Evolutionary conservation across 2,113 vertebrate species (phyloP).

Genomic region (Promerops cafer): DNA sequence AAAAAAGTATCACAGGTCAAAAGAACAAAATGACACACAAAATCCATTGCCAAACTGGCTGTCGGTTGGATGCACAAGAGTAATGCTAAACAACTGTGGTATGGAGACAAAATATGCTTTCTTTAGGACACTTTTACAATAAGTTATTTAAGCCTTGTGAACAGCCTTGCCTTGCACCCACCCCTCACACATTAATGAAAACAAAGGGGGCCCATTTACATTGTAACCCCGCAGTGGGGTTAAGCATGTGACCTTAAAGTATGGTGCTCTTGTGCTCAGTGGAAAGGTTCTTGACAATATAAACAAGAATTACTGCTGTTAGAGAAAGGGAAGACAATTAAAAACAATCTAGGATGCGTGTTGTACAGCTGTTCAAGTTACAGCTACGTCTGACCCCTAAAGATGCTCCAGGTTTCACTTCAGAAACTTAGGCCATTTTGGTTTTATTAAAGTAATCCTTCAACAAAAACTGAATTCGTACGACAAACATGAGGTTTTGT

Average conservation of each 20-base stretch:
- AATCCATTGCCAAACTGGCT: constrained; percentile 64
- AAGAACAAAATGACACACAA: constrained; percentile 71
- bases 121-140: constrained; percentile 72
- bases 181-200: constrained; percentile 72
- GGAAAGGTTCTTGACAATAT: constrained; percentile 77
- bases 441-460: constrained; percentile 45
- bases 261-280: constrained; percentile 72
- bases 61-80: constrained; percentile 68
- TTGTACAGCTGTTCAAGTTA: constrained; percentile 79
- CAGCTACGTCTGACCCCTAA: constrained; percentile 72
- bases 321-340: constrained; percentile 78
- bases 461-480: background rate
- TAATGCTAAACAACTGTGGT: constrained; percentile 67
- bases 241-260: constrained; percentile 81
- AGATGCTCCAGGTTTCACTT: constrained; percentile 53
- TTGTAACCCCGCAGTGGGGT: constrained; percentile 74
- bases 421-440: constrained; percentile 50
- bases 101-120: constrained; percentile 71
- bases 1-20: constrained; percentile 75
- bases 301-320: constrained; percentile 83
- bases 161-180: constrained; percentile 51
- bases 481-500: background rate
- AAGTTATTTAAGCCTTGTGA: constrained; percentile 72
- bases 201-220: constrained; percentile 77
- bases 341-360: constrained; percentile 79